These are phyloP conservation scores for Druon quercuslanigerum DNA, from an alignment of 1,140 invertebrate genomes.

Conservation along the genomic window DNA sequence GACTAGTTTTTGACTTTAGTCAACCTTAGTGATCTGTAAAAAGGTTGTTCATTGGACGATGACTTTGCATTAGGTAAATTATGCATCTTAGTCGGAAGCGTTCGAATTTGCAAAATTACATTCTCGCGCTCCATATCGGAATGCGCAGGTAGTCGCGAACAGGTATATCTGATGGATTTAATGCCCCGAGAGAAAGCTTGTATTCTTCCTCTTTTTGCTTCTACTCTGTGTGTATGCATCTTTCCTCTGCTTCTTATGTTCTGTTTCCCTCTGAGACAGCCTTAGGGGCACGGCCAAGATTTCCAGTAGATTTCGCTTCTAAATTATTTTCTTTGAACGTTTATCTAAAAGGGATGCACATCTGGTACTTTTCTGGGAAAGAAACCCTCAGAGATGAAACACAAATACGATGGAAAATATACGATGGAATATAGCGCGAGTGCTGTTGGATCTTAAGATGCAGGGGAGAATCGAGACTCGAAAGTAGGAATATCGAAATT, in stretches of 20 bases:
- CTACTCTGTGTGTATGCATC: neutral
- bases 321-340: slow-evolving; percentile 42
- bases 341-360: slow-evolving; percentile 40
- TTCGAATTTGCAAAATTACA: slow-evolving; percentile 59
- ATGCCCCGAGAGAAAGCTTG: slow-evolving; percentile 6
- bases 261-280: slow-evolving; percentile 20
- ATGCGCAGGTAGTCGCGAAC: slow-evolving; percentile 35
- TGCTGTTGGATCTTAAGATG: slow-evolving; percentile 20
- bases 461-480: neutral
- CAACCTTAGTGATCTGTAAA: neutral
- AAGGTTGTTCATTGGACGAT: slow-evolving; percentile 39
- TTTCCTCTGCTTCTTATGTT: slow-evolving; percentile 11
- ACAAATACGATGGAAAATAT: slow-evolving; percentile 53
- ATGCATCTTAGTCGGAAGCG: slow-evolving; percentile 57
- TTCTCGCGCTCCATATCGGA: slow-evolving; percentile 42
- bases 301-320: slow-evolving; percentile 16
- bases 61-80: slow-evolving; percentile 57
- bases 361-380: slow-evolving; percentile 37
- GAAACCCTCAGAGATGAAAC: slow-evolving; percentile 42
- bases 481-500: neutral
- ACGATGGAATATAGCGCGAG: slow-evolving; percentile 28
- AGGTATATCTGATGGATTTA: slow-evolving; percentile 17
- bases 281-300: slow-evolving; percentile 8
- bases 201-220: slow-evolving; percentile 20
- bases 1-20: no score